These are phyloP conservation scores for Pterocles gutturalis DNA, from an alignment of 2,113 vertebrate species.

Conservation along the genomic window DNA sequence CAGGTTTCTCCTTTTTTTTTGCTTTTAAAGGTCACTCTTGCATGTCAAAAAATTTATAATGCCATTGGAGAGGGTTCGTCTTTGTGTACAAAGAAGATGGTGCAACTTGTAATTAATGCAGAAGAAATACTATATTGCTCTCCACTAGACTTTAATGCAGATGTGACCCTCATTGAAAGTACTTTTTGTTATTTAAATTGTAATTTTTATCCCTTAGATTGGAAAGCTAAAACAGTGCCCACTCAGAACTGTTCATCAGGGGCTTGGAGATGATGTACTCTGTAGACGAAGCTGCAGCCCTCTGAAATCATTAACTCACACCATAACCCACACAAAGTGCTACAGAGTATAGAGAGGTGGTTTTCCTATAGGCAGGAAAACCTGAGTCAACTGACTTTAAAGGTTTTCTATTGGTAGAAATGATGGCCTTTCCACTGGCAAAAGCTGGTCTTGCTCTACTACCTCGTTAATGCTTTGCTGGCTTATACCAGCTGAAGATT, in stretches of 20 bases:
- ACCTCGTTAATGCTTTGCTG: not conserved
- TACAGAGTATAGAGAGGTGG: not conserved
- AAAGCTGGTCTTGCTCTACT: not conserved
- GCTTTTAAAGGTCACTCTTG: slow-evolving; percentile 75
- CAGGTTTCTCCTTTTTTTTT: slow-evolving; percentile 16
- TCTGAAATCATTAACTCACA: not conserved
- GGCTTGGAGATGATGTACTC: not conserved
- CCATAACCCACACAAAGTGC: not conserved
- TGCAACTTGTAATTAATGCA: not conserved
- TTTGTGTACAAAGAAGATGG: not conserved
- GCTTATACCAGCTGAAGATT: not conserved
- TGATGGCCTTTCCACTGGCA: not conserved
- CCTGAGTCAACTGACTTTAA: not conserved
- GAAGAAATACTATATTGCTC: not conserved
- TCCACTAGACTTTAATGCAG: not conserved
- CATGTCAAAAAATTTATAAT: slow-evolving; percentile 54
- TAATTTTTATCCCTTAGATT: not conserved
- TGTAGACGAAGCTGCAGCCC: not conserved
- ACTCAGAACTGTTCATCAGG: not conserved
- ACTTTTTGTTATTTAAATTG: not conserved
- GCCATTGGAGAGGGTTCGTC: not conserved
- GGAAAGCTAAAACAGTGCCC: not conserved
- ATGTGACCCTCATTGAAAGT: not conserved
- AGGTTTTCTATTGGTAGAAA: not conserved
- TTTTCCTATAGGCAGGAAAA: not conserved